Evolutionary conservation across 2,797 vertebrate genomes (phyloP), one percentile per base, ranked within the genome.

Genomic region (Benthosema pterotum): DNA sequence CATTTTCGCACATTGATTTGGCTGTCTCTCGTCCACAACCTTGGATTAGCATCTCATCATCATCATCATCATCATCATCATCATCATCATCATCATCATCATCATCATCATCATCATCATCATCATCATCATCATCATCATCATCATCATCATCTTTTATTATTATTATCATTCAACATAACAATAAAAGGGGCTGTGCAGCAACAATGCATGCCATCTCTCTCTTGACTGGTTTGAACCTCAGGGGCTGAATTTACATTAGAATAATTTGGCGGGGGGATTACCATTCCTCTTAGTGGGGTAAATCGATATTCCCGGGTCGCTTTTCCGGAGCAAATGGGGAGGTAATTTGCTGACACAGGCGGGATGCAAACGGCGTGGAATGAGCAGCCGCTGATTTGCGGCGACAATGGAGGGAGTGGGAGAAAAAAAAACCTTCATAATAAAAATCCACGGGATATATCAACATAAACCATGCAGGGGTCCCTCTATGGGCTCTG

Each of bases 161-260:
- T 38, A 9, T 38, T 8, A 38, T 32, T 25, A 32, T 7, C 3
- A 57, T 73, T 67, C 19, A 65, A 63, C 64, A 28, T 48, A 43
- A 63, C 51, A 19, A 60, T 11, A 69, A 48, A 3, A 61, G 60
- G 60, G 52, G 50, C 70, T n/a, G 19, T 12, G 17, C 42, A 25
- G 45, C 25, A 14, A 12, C 16, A 5, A 52, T 48, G 17, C 4
- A 3, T 16, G 74, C 71, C 85, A 74, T 63, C 64, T 81, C 77
- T 73, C 52, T 79, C 65, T n/a, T 81, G 63, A 83, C 79, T 83
- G 77, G 32, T 9, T 79, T 85, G 79, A 75, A 69, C 82, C 78
- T 83, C 62, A 42, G 49, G 71, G 74, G 69, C 70, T 81, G 62
- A 72, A 63, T 60, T 80, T 74, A 54, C 52, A 77, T 82, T 79